Conservation (phyloP, 2,797 vertebrate genomes). For the Pseudomugil gertrudae region DNA sequence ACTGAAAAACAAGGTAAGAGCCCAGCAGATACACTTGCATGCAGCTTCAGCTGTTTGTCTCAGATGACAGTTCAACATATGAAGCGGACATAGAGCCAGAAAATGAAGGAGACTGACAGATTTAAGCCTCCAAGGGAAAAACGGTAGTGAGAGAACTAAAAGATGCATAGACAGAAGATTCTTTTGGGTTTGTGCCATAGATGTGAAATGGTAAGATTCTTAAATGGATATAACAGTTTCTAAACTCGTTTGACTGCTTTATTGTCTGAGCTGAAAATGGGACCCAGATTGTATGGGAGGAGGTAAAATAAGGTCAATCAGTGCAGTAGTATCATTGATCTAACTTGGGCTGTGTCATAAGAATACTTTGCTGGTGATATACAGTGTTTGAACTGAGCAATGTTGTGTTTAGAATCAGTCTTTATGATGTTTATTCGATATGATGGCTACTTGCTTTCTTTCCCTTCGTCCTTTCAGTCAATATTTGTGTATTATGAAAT, state of each 20-base stretch:
- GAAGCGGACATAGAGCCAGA: conserved; percentile 54
- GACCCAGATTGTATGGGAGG: conserved; percentile 27
- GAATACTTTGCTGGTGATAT: conserved; percentile 50
- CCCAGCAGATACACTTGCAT: conserved; percentile 79
- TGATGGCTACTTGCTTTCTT: conserved; percentile 57
- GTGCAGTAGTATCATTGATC: conserved; percentile 52
- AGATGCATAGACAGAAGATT: conserved; percentile 62
- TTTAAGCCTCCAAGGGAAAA: conserved; percentile 57
- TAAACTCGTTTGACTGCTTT: conserved; percentile 54
- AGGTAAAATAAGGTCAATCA: conserved; percentile 53
- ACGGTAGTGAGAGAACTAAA: conserved; percentile 32
- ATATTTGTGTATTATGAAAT: conserved; percentile 67
- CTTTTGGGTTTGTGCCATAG: conserved; percentile 45
- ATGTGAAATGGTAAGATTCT: conserved; percentile 77
- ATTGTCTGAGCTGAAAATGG: conserved; percentile 54
- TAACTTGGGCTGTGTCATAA: conserved; percentile 31
- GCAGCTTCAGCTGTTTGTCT: conserved; percentile 78
- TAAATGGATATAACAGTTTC: conserved; percentile 22
- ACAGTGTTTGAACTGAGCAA: conserved; percentile 37
- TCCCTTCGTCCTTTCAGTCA: conserved; percentile 51
- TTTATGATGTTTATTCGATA: conserved; percentile 61
- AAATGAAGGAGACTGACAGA: conserved; percentile 58
- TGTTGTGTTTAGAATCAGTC: conserved; percentile 56
- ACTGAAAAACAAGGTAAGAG: conserved; percentile 85
- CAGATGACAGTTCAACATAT: conserved; percentile 66